These are phyloP conservation scores for Smutsia temminckii DNA, from an alignment of 2,797 vertebrate genomes.

Conservation along the genomic window DNA sequence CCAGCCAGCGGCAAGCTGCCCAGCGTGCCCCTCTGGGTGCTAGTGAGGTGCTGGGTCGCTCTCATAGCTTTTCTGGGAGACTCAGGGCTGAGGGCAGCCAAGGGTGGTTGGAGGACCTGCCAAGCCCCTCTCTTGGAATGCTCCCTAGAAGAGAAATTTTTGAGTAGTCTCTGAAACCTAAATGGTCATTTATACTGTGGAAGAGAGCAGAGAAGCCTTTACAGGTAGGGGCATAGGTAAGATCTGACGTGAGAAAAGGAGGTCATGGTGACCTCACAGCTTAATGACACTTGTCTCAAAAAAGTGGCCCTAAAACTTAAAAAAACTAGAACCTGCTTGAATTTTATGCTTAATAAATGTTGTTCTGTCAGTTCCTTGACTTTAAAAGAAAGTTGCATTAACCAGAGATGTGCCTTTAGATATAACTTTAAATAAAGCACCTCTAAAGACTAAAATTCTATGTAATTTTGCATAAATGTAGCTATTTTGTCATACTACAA, in stretches of 20 bases:
- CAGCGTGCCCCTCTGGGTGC: neutral
- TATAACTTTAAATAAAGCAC: slow-evolving; percentile 85
- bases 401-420: slow-evolving; percentile 80
- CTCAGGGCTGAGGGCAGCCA: neutral
- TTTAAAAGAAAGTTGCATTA: slow-evolving; percentile 80
- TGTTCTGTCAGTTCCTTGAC: slow-evolving; percentile 62
- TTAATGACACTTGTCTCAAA: slow-evolving; percentile 52
- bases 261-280: neutral
- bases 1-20: neutral
- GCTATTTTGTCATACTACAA: slow-evolving; percentile 87
- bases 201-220: neutral
- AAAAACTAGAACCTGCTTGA: slow-evolving; percentile 62
- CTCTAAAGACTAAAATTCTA: slow-evolving; percentile 86
- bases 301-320: neutral
- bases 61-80: neutral
- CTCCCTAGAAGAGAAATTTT: neutral
- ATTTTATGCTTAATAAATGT: slow-evolving; percentile 72
- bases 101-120: neutral
- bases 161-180: neutral
- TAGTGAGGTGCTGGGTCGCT: neutral
- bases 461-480: slow-evolving; percentile 88
- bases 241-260: neutral
- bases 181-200: neutral
- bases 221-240: accelerated
- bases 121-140: neutral